These are phyloP conservation scores for Wiebesia pumilae DNA, from an alignment of 1,140 invertebrate genomes.

Conservation along the genomic window DNA sequence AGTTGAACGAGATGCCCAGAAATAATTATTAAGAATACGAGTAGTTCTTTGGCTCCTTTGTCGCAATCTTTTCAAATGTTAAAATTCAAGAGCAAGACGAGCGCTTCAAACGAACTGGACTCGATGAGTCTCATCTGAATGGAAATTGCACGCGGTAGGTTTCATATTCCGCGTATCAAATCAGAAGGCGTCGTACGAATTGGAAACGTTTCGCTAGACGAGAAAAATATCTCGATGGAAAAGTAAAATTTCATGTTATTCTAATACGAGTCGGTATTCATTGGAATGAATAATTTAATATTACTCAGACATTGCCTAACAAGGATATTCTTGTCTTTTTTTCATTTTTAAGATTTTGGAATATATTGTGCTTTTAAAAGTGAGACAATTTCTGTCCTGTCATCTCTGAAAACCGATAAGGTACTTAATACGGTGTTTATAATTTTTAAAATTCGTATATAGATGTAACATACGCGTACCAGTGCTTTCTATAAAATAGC, in stretches of 20 bases:
- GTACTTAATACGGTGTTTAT: too few species aligned
- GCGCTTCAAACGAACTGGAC: background rate
- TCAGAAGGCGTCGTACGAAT: constrained; percentile 39
- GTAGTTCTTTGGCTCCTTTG: background rate
- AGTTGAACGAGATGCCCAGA: background rate
- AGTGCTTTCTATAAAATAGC: too few species aligned
- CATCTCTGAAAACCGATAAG: too few species aligned
- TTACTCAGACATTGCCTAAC: background rate
- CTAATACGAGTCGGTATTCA: constrained; percentile 2
- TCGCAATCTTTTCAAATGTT: background rate
- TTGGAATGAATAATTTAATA: constrained; percentile 31
- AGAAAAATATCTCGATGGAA: constrained; percentile 17
- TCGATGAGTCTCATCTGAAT: constrained; percentile 53
- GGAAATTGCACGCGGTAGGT: constrained; percentile 38
- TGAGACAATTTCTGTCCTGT: too few species aligned
- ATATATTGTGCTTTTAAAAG: too few species aligned
- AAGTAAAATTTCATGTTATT: constrained; percentile 35
- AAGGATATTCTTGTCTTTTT: background rate
- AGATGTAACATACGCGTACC: too few species aligned
- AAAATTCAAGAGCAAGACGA: constrained; percentile 38
- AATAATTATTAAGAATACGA: background rate
- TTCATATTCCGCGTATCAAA: constrained; percentile 45
- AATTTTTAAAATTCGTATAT: too few species aligned
- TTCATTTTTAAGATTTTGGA: background rate
- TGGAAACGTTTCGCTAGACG: constrained; percentile 45